Conservation (phyloP, 2,888 invertebrate genomes). For the Coecobrya sp. region DNA sequence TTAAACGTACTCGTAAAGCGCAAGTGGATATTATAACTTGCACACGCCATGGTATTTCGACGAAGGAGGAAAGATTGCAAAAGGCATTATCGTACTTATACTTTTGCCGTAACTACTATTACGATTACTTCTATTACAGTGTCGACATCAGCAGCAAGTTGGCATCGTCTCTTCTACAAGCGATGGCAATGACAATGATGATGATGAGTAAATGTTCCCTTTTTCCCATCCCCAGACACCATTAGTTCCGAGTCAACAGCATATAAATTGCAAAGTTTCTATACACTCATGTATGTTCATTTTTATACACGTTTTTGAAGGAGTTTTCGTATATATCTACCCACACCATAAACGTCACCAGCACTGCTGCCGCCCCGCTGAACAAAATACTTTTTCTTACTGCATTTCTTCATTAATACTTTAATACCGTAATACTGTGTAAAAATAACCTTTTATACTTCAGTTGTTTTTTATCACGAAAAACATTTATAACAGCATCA, state of each 20-base stretch:
- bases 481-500: neutral
- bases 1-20: neutral
- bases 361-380: neutral
- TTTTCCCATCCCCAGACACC: slow-evolving; percentile 58
- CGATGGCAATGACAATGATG: slow-evolving; percentile 46
- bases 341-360: neutral
- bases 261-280: slow-evolving; percentile 72
- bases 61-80: slow-evolving; percentile 29
- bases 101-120: neutral
- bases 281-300: neutral
- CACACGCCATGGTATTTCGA: neutral
- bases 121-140: slow-evolving; percentile 19
- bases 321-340: neutral
- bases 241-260: slow-evolving; percentile 72
- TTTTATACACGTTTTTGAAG: neutral
- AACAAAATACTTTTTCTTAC: neutral
- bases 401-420: neutral
- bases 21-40: neutral
- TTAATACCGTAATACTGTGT: neutral
- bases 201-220: slow-evolving; percentile 68
- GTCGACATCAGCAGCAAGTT: slow-evolving; percentile 56
- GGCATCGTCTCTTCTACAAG: slow-evolving; percentile 54
- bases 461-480: neutral
- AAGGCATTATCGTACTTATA: slow-evolving; percentile 38
- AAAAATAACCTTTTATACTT: slow-evolving; percentile 33